Evolutionary conservation across 2,113 vertebrate species (phyloP), one percentile per base, ranked within the genome.

Genomic region (Podarcis cretensis): DNA sequence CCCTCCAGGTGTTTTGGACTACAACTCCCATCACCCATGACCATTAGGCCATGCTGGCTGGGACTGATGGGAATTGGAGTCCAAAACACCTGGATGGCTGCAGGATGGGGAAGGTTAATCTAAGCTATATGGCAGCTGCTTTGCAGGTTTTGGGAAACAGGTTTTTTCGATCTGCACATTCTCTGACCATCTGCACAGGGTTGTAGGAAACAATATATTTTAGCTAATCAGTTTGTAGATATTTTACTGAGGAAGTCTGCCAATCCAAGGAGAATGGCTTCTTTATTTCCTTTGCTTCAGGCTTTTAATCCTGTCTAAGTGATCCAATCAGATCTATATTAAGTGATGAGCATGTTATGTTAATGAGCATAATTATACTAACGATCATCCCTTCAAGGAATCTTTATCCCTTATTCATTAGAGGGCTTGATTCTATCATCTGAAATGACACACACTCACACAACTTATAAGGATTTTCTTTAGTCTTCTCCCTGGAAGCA

Each of bases 331-430:
- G 63, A 90, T 83, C 48, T 27, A 65, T 77, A 84, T 30, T 78
- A 91, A 93, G 63, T 79, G 76, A 93, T 88, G 75, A 93, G 85
- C 25, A 74, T 32, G 79, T 83, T 91, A 92, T 95, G 86, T 85
- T 89, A 91, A 93, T 92, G 40, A 94, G 63, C 27, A 87, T 85
- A 93, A 92, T 94, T 92, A 93, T 92, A 91, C 23, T 94, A 93
- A 92, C 81, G 75, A 92, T 88, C 0, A 82, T 91, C 74, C 80
- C 84, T 96, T 93, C 71, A 81, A 93, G 86, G 89, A 92, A 90
- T 92, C 84, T 32, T 92, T 82, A 73, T 83, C 87, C 81, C 84
- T 91, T 71, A 93, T 90, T 94, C 43, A 83, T 86, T 91, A 87
- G 66, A n/a, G 25, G 32, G 37, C 89, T 89, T 65, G 83, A 83